Conservation (phyloP, 1,140 invertebrate species). For the Eumeta japonica region DNA sequence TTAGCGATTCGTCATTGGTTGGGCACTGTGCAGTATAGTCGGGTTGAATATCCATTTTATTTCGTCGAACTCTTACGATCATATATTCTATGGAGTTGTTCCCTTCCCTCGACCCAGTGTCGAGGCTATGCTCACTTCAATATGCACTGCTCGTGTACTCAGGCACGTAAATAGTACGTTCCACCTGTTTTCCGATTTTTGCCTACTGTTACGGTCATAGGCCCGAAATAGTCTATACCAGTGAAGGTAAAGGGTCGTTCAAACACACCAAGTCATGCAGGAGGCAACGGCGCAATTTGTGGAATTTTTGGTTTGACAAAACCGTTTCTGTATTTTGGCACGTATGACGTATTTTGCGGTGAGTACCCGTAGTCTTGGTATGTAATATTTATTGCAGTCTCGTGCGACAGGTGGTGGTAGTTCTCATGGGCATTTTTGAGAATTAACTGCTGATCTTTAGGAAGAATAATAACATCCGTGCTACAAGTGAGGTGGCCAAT, state of each 20-base stretch:
- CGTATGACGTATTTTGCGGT: not conserved
- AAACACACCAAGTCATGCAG: too few relatives aligned
- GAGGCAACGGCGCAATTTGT: too few relatives aligned
- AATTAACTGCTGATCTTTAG: not conserved
- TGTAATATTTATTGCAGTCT: too few relatives aligned
- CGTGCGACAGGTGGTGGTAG: too few relatives aligned
- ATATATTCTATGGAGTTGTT: too few relatives aligned
- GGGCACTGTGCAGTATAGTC: too few relatives aligned
- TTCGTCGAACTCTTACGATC: too few relatives aligned
- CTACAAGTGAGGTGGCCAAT: too few relatives aligned
- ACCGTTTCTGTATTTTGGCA: too few relatives aligned
- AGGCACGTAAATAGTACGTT: constrained; percentile 16
- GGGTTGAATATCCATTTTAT: too few relatives aligned
- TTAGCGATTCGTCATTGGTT: too few relatives aligned
- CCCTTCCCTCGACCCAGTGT: constrained; percentile 9
- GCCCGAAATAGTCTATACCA: constrained; percentile 10
- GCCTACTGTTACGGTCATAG: constrained; percentile 9
- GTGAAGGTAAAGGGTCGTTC: constrained; percentile 7
- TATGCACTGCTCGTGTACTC: constrained; percentile 11
- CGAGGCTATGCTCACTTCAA: constrained; percentile 11
- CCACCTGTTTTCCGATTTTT: constrained; percentile 15
- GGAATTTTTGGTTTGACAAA: too few relatives aligned
- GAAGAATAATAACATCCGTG: not conserved
- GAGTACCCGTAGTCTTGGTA: not conserved
- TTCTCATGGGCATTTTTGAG: not conserved